Base-by-base conservation (phyloP, 2,113 vertebrate genomes). In the Myanophis thanlyinensis region DNA sequence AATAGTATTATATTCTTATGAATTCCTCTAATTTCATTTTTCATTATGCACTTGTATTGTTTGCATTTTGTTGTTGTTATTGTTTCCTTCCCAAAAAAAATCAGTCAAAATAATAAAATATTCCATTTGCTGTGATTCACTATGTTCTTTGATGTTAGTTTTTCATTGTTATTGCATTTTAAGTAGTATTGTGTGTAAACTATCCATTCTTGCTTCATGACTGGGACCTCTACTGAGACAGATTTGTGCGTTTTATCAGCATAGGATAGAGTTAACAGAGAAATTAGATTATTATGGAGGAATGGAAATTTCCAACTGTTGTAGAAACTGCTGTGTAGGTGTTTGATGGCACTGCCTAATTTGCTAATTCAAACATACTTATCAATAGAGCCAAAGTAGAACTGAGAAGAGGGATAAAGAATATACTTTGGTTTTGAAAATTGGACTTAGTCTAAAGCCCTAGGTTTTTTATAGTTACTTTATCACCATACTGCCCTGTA, bases 1-100 rank as follows among this genome's bases (percentile, higher is more conserved):
- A 8, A 6, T 7, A n/a, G 1, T 40, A 0, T 40, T 90, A 48
- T 80, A 3, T 2, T 49, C 87, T 89, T 54, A 91, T 89, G 49
- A 86, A 84, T 47, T 89, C 44, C 49, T 52, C 7, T 87, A n/a
- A 88, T 59, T 22, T 91, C 53, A 90, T 92, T 94, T 94, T 54
- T 49, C 9, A n/a, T 1, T 52, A 3, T 13, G 0, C 10, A 47
- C 48, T 90, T 47, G 40, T 59, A 53, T 88, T 48, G 30, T 46
- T 52, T 40, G 73, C 7, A 80, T 80, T 44, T 44, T 80, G 73
- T 44, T 22, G 73, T 8, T 80, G 67, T 18, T 80, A 80, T 40
- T 40, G 35, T 80, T 80, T 80, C 18, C 73, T 80, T 80, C 4
- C 53, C 80, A 23, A 89, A 54, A 22, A 46, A 46, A 13, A 46